phyloP scores from a whole-genome alignment of 1,140 invertebrate genomes.

The Zaprionus capensis region DNA sequence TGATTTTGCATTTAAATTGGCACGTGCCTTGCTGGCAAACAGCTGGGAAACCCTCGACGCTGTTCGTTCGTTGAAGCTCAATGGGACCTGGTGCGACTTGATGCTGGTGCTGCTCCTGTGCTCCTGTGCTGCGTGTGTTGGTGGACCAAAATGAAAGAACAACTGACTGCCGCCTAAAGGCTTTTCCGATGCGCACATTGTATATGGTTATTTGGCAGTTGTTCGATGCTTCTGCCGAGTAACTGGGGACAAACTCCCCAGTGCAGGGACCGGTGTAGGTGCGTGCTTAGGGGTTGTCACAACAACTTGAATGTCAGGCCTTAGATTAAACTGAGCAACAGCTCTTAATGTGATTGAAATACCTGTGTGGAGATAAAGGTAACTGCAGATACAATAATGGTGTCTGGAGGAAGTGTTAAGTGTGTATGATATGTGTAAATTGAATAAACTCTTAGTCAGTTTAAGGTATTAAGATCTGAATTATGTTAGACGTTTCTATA shows the following conservation, averaged over 20 bases:
- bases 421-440: not conserved
- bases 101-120: not conserved
- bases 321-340: constrained; percentile 5
- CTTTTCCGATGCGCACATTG: constrained; percentile 27
- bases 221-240: constrained; percentile 23
- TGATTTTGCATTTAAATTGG: constrained; percentile 80
- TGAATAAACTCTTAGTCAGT: no score
- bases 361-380: not conserved
- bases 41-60: constrained; percentile 34
- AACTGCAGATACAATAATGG: not conserved
- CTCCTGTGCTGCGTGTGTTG: constrained; percentile 1
- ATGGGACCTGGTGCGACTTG: not conserved
- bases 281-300: constrained; percentile 8
- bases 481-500: not conserved
- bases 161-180: constrained; percentile 41
- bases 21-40: constrained; percentile 66
- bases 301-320: constrained; percentile 13
- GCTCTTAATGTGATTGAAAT: constrained; percentile 6
- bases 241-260: constrained; percentile 9
- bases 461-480: no score
- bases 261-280: not conserved
- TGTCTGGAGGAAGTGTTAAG: not conserved
- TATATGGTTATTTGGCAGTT: constrained; percentile 44
- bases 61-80: not conserved
- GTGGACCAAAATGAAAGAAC: constrained; percentile 43